phyloP scores from a whole-genome alignment of 1,140 invertebrate genomes.

The Akabosia matsudoensis region DNA sequence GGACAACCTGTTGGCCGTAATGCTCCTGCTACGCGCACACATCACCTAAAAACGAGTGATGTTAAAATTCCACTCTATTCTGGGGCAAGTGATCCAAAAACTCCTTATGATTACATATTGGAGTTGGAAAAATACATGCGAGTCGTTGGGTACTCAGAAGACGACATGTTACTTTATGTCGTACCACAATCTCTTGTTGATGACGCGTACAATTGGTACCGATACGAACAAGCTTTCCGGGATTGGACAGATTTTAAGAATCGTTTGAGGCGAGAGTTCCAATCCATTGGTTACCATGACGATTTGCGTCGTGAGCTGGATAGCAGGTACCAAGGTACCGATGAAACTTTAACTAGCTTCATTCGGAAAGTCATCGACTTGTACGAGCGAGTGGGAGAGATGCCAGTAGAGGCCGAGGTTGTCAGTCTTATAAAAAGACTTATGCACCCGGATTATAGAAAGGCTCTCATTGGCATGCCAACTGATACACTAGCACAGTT shows the following conservation, averaged over 20 bases:
- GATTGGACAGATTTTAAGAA: neutral
- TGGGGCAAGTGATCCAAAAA: conserved; percentile 14
- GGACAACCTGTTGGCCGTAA: too few species aligned
- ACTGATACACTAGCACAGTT: neutral
- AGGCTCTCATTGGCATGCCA: neutral
- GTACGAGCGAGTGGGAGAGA: conserved; percentile 10
- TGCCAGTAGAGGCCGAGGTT: neutral
- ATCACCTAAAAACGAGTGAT: conserved; percentile 25
- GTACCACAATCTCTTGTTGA: conserved; percentile 17
- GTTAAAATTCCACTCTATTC: conserved; percentile 21
- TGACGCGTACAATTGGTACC: conserved; percentile 29
- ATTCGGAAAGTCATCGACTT: conserved; percentile 10
- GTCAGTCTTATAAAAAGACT: neutral
- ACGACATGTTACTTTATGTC: conserved; percentile 15
- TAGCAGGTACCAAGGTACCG: neutral
- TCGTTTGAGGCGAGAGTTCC: conserved; percentile 18
- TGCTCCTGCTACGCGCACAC: too few species aligned
- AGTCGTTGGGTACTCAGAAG: conserved; percentile 18
- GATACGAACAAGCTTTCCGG: neutral
- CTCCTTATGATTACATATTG: conserved; percentile 31
- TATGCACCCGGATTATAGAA: conserved; percentile 27
- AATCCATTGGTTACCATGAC: conserved; percentile 6
- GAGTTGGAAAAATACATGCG: conserved; percentile 32
- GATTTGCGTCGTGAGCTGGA: conserved; percentile 24
- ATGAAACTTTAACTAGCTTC: conserved; percentile 8